Percentiles rank a stretch among this genome's conserved stretches.
phyloP scores from a whole-genome alignment of 2,797 vertebrate species.

The Brachyrhaphis roseni region DNA sequence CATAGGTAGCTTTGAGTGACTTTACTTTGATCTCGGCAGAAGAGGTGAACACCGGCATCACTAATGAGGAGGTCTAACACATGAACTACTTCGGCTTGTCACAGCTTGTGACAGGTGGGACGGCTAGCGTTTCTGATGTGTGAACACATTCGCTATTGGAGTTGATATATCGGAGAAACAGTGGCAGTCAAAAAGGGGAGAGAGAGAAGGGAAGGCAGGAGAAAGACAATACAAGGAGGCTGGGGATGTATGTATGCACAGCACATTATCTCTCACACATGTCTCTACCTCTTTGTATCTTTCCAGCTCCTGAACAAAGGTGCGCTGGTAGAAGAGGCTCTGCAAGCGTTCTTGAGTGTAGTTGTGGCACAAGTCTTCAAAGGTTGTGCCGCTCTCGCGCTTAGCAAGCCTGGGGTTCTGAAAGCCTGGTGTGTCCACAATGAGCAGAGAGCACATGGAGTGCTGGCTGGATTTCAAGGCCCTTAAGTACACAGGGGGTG shows the following conservation, averaged over 20 bases:
- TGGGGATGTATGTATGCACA: constrained; percentile 18
- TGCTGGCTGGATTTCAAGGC: constrained; percentile 95
- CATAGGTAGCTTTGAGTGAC: constrained; percentile 64
- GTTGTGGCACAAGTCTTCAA: constrained; percentile 97
- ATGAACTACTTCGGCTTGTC: constrained; percentile 63
- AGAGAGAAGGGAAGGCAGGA: constrained; percentile 15
- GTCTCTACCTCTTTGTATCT: constrained; percentile 92
- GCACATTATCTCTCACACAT: background rate
- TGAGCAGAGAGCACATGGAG: constrained; percentile 92
- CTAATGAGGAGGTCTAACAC: constrained; percentile 71
- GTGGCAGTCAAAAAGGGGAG: constrained; percentile 40
- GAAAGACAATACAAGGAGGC: constrained; percentile 31
- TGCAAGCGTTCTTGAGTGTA: constrained; percentile 96
- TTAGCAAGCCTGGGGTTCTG: constrained; percentile 91
- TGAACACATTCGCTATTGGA: constrained; percentile 60
- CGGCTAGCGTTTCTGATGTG: constrained; percentile 59
- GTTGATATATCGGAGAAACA: constrained; percentile 61
- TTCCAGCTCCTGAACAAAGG: constrained; percentile 92
- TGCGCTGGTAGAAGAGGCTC: constrained; percentile 92
- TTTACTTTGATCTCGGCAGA: constrained; percentile 72
- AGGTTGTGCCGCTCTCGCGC: constrained; percentile 87
- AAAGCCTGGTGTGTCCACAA: constrained; percentile 95
- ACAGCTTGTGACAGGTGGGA: constrained; percentile 70
- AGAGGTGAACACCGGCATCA: constrained; percentile 71
- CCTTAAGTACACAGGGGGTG: constrained; percentile 72